phyloP scores from a whole-genome alignment of 2,888 invertebrate species.

The Campaea margaritaria region DNA sequence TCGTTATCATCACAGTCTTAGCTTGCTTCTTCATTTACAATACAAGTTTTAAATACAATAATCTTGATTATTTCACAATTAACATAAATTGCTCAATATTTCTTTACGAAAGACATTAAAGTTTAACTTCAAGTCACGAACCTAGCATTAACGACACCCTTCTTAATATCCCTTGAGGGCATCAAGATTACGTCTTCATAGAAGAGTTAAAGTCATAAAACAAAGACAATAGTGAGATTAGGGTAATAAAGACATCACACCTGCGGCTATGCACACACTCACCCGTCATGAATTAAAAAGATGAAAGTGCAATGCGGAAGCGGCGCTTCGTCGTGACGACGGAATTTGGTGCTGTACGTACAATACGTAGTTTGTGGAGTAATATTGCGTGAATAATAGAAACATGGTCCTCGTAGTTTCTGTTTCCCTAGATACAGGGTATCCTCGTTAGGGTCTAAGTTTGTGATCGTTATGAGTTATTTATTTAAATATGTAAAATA shows the following conservation, averaged over 20 bases:
- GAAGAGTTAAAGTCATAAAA: constrained; percentile 23
- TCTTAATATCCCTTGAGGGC: constrained; percentile 17
- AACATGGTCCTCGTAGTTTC: too few species aligned
- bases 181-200: constrained; percentile 12
- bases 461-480: too few species aligned
- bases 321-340: too few species aligned
- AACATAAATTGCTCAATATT: not conserved
- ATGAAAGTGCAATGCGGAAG: constrained; percentile 2
- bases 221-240: constrained; percentile 28
- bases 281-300: constrained; percentile 16
- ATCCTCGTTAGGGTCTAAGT: too few species aligned
- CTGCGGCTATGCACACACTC: not conserved
- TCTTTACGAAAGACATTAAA: not conserved
- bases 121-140: constrained; percentile 5
- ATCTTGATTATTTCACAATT: too few species aligned
- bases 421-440: too few species aligned
- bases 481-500: too few species aligned
- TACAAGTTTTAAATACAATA: too few species aligned
- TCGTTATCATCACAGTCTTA: too few species aligned
- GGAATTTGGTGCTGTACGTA: not conserved
- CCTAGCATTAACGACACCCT: constrained; percentile 2
- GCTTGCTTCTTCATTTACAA: too few species aligned
- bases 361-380: too few species aligned
- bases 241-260: constrained; percentile 19
- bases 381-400: too few species aligned